These are phyloP conservation scores for Sinocyclocheilus grahami DNA, from an alignment of 2,113 vertebrate species.

Conservation along the genomic window DNA sequence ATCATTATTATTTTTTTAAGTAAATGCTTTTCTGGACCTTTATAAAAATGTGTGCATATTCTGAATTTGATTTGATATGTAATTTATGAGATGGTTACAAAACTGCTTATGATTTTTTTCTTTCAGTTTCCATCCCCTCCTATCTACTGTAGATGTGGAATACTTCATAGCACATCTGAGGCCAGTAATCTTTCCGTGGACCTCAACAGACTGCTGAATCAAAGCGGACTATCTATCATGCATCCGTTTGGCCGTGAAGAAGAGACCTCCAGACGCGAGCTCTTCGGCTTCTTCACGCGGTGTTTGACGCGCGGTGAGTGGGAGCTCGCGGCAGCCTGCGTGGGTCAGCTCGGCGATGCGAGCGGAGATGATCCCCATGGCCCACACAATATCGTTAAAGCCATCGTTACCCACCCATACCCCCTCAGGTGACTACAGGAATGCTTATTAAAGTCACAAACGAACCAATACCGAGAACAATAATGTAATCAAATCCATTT, in stretches of 20 bases:
- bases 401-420: conserved; percentile 81
- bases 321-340: conserved; percentile 89
- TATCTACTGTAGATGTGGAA: conserved; percentile 51
- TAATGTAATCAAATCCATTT: neutral
- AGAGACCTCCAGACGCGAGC: conserved; percentile 78
- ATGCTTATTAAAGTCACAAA: neutral
- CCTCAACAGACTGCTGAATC: neutral
- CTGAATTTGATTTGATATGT: neutral
- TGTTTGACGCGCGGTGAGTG: conserved; percentile 84
- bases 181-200: neutral
- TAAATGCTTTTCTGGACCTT: neutral
- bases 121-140: neutral
- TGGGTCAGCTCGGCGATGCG: conserved; percentile 81
- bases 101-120: neutral
- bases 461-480: neutral
- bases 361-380: conserved; percentile 67
- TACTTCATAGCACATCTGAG: neutral
- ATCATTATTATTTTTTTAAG: neutral
- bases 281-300: conserved; percentile 85
- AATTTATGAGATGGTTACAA: neutral
- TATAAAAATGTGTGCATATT: neutral
- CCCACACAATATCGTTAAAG: conserved; percentile 80
- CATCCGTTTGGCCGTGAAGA: conserved; percentile 84
- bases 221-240: conserved; percentile 65
- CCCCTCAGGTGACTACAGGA: conserved; percentile 71